These are phyloP conservation scores for Panagrolaimus sp. DNA, from an alignment of 1,140 invertebrate genomes.

Conservation along the genomic window DNA sequence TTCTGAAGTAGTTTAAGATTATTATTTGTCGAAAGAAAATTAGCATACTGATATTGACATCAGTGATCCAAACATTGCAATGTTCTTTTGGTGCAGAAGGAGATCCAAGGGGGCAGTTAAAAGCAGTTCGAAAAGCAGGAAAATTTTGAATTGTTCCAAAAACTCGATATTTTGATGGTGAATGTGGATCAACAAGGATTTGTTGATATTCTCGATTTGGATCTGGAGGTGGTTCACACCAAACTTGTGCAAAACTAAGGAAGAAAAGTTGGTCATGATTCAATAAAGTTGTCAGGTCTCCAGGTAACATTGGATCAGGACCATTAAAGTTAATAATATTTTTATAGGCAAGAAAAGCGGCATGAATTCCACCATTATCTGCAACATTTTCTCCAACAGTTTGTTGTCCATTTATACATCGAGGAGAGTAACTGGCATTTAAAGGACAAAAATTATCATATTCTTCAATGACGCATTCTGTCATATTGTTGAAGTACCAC, in stretches of 20 bases:
- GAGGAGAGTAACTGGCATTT: too few species aligned
- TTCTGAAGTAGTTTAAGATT: too few species aligned
- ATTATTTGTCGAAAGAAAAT: too few species aligned
- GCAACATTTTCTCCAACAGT: slow-evolving; percentile 11
- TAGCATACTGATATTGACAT: not conserved
- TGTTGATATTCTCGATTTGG: too few species aligned
- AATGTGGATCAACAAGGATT: not conserved
- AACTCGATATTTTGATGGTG: not conserved
- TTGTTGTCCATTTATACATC: not conserved
- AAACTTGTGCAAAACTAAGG: not conserved
- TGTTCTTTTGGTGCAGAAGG: not conserved
- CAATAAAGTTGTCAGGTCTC: not conserved
- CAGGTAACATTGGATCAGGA: not conserved
- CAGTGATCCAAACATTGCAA: slow-evolving; percentile 17
- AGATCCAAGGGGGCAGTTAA: not conserved
- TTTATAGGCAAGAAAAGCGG: not conserved
- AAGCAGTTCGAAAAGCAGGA: not conserved
- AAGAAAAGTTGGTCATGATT: slow-evolving; percentile 14
- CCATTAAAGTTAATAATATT: not conserved
- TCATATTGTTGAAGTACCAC: not conserved
- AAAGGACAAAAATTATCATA: not conserved
- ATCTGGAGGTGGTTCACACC: not conserved
- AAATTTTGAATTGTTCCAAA: slow-evolving; percentile 13
- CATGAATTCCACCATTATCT: slow-evolving; percentile 9
- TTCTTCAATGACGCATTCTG: slow-evolving; percentile 11